phyloP scores from a whole-genome alignment of 2,797 vertebrate species.

The Orientallactaga sibirica region DNA sequence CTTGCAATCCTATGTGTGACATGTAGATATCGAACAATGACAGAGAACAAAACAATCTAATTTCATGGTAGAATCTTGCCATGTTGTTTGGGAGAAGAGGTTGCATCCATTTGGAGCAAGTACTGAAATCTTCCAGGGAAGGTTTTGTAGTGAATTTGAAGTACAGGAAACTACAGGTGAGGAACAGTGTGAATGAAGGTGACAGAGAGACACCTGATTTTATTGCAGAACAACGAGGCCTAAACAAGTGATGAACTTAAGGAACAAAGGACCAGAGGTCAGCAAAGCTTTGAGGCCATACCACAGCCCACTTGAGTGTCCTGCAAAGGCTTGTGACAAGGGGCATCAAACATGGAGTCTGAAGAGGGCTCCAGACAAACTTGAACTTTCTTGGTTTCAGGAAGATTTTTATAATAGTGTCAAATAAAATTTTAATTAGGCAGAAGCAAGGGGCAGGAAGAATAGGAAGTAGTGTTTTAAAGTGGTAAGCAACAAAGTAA shows the following conservation, averaged over 20 bases:
- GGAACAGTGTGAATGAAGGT: not conserved
- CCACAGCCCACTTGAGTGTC: not conserved
- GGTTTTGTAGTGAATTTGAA: not conserved
- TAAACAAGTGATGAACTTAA: not conserved
- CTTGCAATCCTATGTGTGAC: not conserved
- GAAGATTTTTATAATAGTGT: not conserved
- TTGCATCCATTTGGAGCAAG: not conserved
- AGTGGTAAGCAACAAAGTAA: not conserved
- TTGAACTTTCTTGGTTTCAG: not conserved
- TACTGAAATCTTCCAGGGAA: not conserved
- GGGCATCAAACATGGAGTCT: not conserved
- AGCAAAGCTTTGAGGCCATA: not conserved
- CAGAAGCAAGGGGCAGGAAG: not conserved
- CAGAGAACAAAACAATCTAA: slow-evolving; percentile 14
- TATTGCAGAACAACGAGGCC: not conserved
- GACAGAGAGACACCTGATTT: not conserved
- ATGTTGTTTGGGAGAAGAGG: not conserved
- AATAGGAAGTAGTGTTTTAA: not conserved
- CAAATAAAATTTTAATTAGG: slow-evolving; percentile 5
- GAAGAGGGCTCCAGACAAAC: not conserved
- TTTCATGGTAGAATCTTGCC: not conserved
- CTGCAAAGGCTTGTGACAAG: not conserved
- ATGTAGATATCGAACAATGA: not conserved
- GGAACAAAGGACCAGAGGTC: not conserved
- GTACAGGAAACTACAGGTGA: not conserved